These are phyloP conservation scores for Nasonovia ribisnigri DNA, from an alignment of 2,888 invertebrate species.

Conservation along the genomic window DNA sequence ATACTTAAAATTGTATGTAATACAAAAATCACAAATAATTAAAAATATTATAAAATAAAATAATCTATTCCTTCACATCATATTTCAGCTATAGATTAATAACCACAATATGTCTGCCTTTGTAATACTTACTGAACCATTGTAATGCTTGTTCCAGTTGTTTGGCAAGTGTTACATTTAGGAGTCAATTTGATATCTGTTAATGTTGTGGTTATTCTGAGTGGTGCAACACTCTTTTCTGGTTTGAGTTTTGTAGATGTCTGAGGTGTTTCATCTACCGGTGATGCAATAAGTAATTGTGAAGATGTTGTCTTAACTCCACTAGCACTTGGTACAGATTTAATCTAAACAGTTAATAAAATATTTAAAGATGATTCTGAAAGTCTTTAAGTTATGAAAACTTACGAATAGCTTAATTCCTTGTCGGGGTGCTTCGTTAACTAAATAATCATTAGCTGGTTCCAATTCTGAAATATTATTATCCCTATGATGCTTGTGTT, in stretches of 20 bases:
- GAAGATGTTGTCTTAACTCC: conserved; percentile 71
- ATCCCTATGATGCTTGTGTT: conserved; percentile 68
- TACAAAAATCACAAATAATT: neutral
- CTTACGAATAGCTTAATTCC: conserved; percentile 69
- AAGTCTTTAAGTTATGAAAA: conserved; percentile 23
- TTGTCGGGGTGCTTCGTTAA: conserved; percentile 67
- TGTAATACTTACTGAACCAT: conserved; percentile 77
- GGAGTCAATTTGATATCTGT: conserved; percentile 57
- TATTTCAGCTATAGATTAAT: neutral
- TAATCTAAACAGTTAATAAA: conserved; percentile 74
- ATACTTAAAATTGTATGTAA: neutral
- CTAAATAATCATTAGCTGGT: conserved; percentile 38
- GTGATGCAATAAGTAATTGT: conserved; percentile 59
- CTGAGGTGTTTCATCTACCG: conserved; percentile 51
- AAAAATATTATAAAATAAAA: neutral
- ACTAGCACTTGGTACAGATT: conserved; percentile 83
- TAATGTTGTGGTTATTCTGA: conserved; percentile 48
- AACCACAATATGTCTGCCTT: neutral
- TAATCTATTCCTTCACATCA: neutral
- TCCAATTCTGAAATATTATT: conserved; percentile 54
- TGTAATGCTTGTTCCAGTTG: conserved; percentile 65
- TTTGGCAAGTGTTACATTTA: conserved; percentile 65
- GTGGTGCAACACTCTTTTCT: conserved; percentile 60
- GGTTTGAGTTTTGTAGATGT: conserved; percentile 57
- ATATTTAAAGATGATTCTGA: neutral